Conservation (phyloP, 2,888 invertebrate species). For the Anthophora plumipes region DNA sequence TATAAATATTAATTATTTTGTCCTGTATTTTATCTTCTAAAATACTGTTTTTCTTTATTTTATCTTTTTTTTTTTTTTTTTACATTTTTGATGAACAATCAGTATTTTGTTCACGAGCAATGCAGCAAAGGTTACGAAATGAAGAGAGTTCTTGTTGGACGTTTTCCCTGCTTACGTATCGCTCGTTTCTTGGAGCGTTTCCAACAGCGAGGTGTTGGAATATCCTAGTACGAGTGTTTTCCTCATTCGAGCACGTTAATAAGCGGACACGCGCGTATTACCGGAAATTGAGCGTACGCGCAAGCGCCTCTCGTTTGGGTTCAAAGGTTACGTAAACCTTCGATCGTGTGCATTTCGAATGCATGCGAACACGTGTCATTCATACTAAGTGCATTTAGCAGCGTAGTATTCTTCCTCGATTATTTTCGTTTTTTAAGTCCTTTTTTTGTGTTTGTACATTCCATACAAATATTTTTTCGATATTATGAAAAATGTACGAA, state of each 20-base stretch:
- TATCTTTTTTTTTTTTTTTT: no score
- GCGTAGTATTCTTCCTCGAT: not conserved
- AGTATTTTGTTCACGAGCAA: conserved; percentile 1
- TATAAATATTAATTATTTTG: no score
- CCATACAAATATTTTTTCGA: not conserved
- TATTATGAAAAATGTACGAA: not conserved
- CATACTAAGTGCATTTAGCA: conserved; percentile 67
- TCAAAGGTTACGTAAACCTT: conserved; percentile 72
- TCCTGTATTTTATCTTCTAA: no score
- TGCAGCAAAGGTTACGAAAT: conserved; percentile 9
- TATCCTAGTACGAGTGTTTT: conserved; percentile 26
- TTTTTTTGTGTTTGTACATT: not conserved
- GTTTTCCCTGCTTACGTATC: not conserved
- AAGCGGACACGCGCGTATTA: conserved; percentile 58
- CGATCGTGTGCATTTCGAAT: conserved; percentile 42
- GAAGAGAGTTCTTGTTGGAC: not conserved
- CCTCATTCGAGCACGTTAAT: conserved; percentile 36
- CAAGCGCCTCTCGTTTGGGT: conserved; percentile 61
- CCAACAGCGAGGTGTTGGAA: conserved; percentile 20
- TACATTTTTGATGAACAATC: not conserved
- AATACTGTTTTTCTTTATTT: no score
- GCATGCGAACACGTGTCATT: conserved; percentile 67
- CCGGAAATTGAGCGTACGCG: conserved; percentile 74
- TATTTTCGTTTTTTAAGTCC: not conserved
- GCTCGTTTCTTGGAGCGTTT: conserved; percentile 16